phyloP scores from a whole-genome alignment of 2,797 vertebrate genomes.

The Syncerus caffer region DNA sequence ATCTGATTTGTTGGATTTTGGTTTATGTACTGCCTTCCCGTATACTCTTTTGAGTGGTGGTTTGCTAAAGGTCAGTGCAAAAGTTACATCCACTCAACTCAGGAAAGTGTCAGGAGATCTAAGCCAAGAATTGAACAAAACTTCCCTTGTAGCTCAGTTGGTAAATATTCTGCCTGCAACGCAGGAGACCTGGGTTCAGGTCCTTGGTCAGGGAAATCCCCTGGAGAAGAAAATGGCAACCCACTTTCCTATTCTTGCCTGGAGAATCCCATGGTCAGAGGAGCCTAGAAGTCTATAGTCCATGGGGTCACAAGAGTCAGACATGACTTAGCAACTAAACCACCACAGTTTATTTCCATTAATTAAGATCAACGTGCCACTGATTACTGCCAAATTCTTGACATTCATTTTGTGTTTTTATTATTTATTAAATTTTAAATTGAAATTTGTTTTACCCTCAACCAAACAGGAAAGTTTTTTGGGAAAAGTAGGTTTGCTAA shows the following conservation, averaged over 20 bases:
- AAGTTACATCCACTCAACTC: not conserved
- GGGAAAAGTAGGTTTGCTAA: not conserved
- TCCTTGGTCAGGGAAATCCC: not conserved
- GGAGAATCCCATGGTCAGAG: not conserved
- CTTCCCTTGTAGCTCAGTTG: not conserved
- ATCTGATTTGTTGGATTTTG: not conserved
- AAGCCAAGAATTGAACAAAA: not conserved
- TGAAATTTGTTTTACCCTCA: not conserved
- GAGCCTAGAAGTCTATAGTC: not conserved
- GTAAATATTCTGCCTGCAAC: not conserved
- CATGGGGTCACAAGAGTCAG: not conserved
- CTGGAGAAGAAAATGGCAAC: not conserved
- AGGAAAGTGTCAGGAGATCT: not conserved
- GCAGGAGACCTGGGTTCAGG: not conserved
- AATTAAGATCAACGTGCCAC: not conserved
- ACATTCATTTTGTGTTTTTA: not conserved
- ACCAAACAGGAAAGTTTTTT: not conserved
- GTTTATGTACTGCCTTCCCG: not conserved
- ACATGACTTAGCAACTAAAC: not conserved
- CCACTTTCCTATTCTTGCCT: not conserved
- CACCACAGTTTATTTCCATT: not conserved
- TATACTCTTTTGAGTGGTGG: not conserved
- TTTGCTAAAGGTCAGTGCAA: not conserved
- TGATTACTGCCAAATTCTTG: not conserved
- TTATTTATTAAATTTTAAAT: not conserved